Evolutionary conservation across 2,113 vertebrate species (phyloP), one percentile per base, ranked within the genome.

Genomic region (Halichoeres trimaculatus): DNA sequence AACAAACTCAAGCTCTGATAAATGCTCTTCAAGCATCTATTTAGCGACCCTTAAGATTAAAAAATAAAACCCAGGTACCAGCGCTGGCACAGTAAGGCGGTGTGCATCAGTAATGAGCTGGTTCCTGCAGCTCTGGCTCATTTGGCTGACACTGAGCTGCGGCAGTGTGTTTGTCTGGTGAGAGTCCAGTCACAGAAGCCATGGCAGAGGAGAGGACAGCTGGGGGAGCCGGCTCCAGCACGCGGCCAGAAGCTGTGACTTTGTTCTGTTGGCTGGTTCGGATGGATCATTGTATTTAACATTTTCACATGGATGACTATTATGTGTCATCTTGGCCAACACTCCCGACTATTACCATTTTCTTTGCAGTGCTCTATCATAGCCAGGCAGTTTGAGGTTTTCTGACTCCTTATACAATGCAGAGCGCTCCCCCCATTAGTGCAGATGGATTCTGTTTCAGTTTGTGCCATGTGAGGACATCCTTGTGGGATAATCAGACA

Each of bases 181-280:
- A 45, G 43, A 19, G 6, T 51, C 34, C 41, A 16, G 16, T 54
- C 41, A 55, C 0, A 58, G 59, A 55, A 56, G 60, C 53, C 22
- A 34, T 13, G 23, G 55, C 53, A 69, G 70, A 54, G 48, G 48
- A 47, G 19, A 41, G 52, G 69, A 43, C 63, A 56, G 65, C 71
- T 65, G 75, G 43, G 17, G 22, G 61, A 47, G 55, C 16, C 35
- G 0, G 19, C 20, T 34, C 60, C 55, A 69, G 38, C 50, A 22
- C 13, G 22, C 6, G 26, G 48, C 54, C 69, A 66, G 23, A 61
- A 61, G 69, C 70, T 61, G 43, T 50, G 23, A 20, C 51, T 41
- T 24, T 54, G 22, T 36, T 67, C 30, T 60, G 26, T 4, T 71
- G 43, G 23, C 35, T 70, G 17, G 2, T 48, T 20, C 11, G 13